Base-by-base conservation (phyloP, 2,888 invertebrate genomes). In the Oscheius myriophilus region DNA sequence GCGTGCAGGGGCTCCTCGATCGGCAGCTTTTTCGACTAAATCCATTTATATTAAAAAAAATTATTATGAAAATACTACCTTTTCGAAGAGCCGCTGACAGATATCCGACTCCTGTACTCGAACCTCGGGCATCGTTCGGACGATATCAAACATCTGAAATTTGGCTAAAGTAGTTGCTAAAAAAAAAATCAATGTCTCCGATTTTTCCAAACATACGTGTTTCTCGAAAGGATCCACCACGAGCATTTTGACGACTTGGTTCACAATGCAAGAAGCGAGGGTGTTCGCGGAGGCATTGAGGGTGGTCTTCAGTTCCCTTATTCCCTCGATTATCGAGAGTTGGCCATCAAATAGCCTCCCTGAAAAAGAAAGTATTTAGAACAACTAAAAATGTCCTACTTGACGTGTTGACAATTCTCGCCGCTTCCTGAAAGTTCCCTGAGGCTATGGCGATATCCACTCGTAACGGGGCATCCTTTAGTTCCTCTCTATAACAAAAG, bases 151-250 rank as follows among this genome's bases (percentile, higher is more conserved):
- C 57, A 80, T 73, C 78, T 80, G 64, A 25, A 74, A 73, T 45
- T n/a, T n/a, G n/a, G n/a, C n/a, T n/a, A n/a, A n/a, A n/a, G n/a
- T n/a, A n/a, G n/a, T n/a, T n/a, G n/a, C n/a, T n/a, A n/a, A n/a
- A n/a, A n/a, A n/a, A n/a, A n/a, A n/a, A n/a, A n/a, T n/a, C n/a
- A n/a, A n/a, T n/a, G n/a, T 6, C n/a, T n/a, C 33, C 33, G n/a
- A n/a, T n/a, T n/a, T n/a, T n/a, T 33, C 9, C 51, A 54, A 6
- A 46, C 71, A 64, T 14, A 80, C 78, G 63, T 80, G 74, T 42
- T 73, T 68, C 62, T 86, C 85, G 64, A 85, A 85, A 0, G 85
- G 84, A 46, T 83, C 82, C 3, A 80, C 75, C 21, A 84, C 78
- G 1, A 83, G 52, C 51, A 81, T 73, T 45, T 75, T 76, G 9